Evolutionary conservation across 2,113 vertebrate genomes (phyloP).

Genomic region (Mustela nigripes): DNA sequence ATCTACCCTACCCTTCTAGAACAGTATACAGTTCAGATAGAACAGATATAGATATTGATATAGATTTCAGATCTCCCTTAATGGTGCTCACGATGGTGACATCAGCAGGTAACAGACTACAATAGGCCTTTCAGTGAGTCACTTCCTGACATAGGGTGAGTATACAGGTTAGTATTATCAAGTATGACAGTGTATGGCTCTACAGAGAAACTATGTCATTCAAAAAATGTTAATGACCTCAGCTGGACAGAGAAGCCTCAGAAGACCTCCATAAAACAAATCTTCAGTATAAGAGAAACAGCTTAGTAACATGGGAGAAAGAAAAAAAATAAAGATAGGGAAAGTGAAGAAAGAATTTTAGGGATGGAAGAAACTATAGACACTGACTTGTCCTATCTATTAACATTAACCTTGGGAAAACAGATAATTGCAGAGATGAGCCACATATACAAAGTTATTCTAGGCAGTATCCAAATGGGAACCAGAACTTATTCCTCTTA

Average conservation of each 20-base stretch:
- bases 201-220: neutral
- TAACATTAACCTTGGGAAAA: neutral
- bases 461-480: neutral
- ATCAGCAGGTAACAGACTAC: neutral
- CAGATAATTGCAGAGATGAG: neutral
- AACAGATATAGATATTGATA: too few relatives aligned
- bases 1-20: neutral
- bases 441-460: neutral
- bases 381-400: neutral
- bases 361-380: neutral
- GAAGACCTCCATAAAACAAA: neutral
- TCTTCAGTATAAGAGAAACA: neutral
- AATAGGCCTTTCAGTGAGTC: neutral
- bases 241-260: neutral
- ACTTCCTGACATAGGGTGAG: neutral
- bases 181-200: fast-evolving
- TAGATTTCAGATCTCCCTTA: neutral
- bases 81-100: neutral
- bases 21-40: neutral
- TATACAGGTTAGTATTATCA: neutral
- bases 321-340: neutral
- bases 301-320: neutral
- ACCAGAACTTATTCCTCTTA: neutral
- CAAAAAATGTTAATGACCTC: neutral
- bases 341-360: neutral